A percentile compares a stretch with the other conserved stretches of the same genome.
These are phyloP conservation scores for Falco biarmicus DNA, from an alignment of 2,797 vertebrate genomes.

Conservation along the genomic window DNA sequence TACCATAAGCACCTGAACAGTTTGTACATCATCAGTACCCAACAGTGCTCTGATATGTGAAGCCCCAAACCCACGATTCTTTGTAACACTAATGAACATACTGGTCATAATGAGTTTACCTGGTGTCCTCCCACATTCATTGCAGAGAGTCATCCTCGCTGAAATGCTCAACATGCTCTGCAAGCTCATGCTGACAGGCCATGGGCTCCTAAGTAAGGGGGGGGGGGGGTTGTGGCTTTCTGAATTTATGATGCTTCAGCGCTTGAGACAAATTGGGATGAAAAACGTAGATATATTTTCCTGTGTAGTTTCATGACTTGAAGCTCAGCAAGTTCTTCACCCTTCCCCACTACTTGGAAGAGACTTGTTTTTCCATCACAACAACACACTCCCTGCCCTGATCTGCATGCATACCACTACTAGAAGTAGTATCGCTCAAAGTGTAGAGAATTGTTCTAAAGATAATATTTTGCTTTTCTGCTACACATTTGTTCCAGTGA, in stretches of 20 bases:
- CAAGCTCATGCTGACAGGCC: neutral
- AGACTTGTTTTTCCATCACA: neutral
- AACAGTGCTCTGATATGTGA: neutral
- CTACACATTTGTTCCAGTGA: neutral
- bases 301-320: neutral
- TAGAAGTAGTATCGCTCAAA: neutral
- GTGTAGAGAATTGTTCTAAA: neutral
- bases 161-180: neutral
- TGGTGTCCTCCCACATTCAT: neutral
- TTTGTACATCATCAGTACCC: neutral
- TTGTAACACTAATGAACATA: neutral
- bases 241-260: neutral
- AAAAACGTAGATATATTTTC: neutral
- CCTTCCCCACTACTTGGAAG: neutral
- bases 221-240: neutral
- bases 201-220: neutral
- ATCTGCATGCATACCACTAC: neutral
- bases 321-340: neutral
- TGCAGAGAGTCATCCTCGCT: neutral
- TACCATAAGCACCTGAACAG: neutral
- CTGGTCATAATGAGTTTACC: neutral
- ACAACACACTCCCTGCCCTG: neutral
- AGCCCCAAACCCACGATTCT: neutral
- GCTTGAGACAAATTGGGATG: neutral
- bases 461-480: neutral